phyloP scores from a whole-genome alignment of 2,797 vertebrate species.

The Dermochelys coriacea region DNA sequence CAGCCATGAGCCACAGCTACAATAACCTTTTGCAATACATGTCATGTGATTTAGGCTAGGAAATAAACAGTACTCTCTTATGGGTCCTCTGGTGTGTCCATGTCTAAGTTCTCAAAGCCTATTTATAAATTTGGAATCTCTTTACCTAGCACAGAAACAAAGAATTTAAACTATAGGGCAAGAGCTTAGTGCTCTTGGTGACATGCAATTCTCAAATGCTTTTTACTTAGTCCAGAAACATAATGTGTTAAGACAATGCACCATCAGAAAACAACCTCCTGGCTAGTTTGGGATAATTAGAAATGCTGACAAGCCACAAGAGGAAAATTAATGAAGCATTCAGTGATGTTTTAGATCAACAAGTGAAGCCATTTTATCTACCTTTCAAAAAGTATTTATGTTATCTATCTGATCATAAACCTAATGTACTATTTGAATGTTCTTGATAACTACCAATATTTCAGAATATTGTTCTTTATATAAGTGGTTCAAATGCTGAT shows the following conservation, averaged over 20 bases:
- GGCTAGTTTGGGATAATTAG: slow-evolving; percentile 3
- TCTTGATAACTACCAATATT: not conserved
- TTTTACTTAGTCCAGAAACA: slow-evolving; percentile 26
- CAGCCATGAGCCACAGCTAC: too few relatives aligned
- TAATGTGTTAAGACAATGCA: slow-evolving; percentile 4
- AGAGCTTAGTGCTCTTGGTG: not conserved
- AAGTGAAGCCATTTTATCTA: not conserved
- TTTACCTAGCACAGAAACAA: not conserved
- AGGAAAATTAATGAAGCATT: not conserved
- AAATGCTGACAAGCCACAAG: not conserved
- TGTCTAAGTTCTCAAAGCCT: not conserved
- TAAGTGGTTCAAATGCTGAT: not conserved
- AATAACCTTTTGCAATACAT: not conserved
- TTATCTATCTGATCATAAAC: not conserved
- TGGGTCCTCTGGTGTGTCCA: not conserved
- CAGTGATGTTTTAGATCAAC: not conserved
- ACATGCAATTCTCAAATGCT: not conserved
- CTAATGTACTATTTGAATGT: not conserved
- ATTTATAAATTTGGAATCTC: not conserved
- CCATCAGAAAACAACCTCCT: not conserved
- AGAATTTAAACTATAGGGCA: not conserved
- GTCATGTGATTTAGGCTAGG: not conserved
- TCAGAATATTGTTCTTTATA: not conserved
- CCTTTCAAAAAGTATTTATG: not conserved
- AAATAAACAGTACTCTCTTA: not conserved